Evolutionary conservation across 2,113 vertebrate genomes (phyloP), one percentile per base, ranked within the genome.

Genomic region (Morone chrysops): DNA sequence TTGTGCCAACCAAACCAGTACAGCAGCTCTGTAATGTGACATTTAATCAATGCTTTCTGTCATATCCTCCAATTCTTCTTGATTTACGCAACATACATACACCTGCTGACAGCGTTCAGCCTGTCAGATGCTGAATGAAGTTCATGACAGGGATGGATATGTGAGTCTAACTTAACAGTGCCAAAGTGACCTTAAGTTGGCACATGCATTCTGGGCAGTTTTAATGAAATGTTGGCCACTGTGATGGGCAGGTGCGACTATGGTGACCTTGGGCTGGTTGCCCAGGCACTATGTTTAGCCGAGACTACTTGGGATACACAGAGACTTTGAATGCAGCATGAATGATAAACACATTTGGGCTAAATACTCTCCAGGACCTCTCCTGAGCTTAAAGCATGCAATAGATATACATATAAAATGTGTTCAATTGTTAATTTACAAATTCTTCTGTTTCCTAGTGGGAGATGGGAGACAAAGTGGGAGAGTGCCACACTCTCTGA

Each of bases 171-270:
- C 72, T 70, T 82, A 12, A 14, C n/a, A 31, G 36, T 11, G 51
- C 66, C 81, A 70, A 75, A 80, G 36, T 86, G 70, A 87, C 78
- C 86, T 78, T 78, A 78, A 67, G 51, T 67, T 87, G 81, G 85
- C 70, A 47, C 73, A 57, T 20, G 66, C 65, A 66, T 85, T 74
- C 38, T 69, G 75, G 70, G 65, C 76, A 75, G 48, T 75, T 87
- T 86, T 90, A 88, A 90, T 86, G 87, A 93, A 80, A 66, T 78
- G 63, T 78, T 89, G 72, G 83, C 57, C 53, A 10, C 70, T 36
- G 51, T 84, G 81, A 89, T 75, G 50, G 88, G 53, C 85, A 89
- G 80, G 78, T 87, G 71, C 43, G 78, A 78, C 60, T 51, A 18
- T 67, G 40, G 45, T 82, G 78, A 87, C 90, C 86, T 87, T 84